Evolutionary conservation across 2,113 vertebrate genomes (phyloP).

Genomic region (Ranitomeya imitator): DNA sequence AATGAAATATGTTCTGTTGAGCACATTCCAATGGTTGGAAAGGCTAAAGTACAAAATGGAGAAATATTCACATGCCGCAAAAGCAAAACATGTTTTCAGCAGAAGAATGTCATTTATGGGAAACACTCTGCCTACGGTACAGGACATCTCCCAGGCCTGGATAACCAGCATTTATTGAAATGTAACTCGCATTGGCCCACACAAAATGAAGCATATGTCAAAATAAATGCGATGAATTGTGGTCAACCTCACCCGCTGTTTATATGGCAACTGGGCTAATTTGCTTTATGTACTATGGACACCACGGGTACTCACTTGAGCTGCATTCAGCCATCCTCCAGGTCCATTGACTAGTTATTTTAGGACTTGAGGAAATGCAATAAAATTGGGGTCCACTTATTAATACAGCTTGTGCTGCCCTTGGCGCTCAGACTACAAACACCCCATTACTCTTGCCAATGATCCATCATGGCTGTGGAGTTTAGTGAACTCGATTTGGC

Average conservation of each 20-base stretch:
- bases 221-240: not conserved
- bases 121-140: slow-evolving; percentile 24
- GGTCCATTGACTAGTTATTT: not conserved
- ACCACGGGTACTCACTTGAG: not conserved
- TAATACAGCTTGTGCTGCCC: too few relatives aligned
- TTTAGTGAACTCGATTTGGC: too few relatives aligned
- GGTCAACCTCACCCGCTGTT: slow-evolving; percentile 5
- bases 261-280: not conserved
- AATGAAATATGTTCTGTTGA: slow-evolving; percentile 49
- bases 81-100: slow-evolving; percentile 57
- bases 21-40: slow-evolving; percentile 57
- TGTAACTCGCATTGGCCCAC: slow-evolving; percentile 14
- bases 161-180: not conserved
- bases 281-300: not conserved
- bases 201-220: slow-evolving; percentile 13
- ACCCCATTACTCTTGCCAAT: too few relatives aligned
- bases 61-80: slow-evolving; percentile 49
- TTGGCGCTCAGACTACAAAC: too few relatives aligned
- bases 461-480: too few relatives aligned
- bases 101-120: slow-evolving; percentile 54
- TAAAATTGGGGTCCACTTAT: too few relatives aligned
- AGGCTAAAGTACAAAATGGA: slow-evolving; percentile 44
- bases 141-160: slow-evolving; percentile 6
- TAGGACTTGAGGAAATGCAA: too few relatives aligned
- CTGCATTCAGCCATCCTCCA: not conserved